Conservation (phyloP, 2,888 invertebrate genomes). For the Copidosoma aretas region DNA sequence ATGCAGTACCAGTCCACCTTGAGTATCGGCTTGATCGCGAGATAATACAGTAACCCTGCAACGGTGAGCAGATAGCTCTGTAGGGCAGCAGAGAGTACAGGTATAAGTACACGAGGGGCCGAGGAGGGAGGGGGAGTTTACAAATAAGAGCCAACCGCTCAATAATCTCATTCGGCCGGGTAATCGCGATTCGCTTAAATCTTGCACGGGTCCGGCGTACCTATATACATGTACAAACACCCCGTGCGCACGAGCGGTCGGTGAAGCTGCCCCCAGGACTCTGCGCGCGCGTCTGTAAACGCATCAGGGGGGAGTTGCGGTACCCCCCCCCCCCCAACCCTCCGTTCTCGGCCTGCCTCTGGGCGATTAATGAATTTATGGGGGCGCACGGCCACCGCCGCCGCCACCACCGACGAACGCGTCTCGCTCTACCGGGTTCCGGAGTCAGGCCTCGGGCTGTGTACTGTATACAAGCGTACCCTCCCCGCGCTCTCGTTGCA, state of each 20-base stretch:
- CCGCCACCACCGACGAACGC: conserved; percentile 43
- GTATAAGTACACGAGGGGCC: no score
- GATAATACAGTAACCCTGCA: no score
- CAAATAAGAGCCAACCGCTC: conserved; percentile 55
- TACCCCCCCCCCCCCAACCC: conserved; percentile 31
- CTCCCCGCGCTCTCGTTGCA: no score
- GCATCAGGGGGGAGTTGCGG: conserved; percentile 35
- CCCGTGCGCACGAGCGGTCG: conserved; percentile 19
- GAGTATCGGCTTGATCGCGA: no score
- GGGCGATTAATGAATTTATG: conserved; percentile 58
- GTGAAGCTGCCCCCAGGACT: no score
- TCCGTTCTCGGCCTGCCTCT: conserved; percentile 41
- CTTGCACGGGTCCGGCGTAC: conserved; percentile 43
- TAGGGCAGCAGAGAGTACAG: no score
- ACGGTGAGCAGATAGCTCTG: no score
- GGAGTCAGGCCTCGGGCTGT: conserved; percentile 49
- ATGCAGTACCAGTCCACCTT: no score
- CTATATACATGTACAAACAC: not conserved
- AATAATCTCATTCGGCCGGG: conserved; percentile 57
- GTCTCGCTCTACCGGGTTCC: conserved; percentile 51
- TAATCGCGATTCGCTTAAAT: conserved; percentile 58
- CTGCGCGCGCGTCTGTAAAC: no score
- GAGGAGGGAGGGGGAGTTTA: not conserved
- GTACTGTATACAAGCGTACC: conserved; percentile 50
- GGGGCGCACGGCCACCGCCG: conserved; percentile 50